phyloP scores from a whole-genome alignment of 2,888 invertebrate genomes.

The Aphidoletes aphidimyza region DNA sequence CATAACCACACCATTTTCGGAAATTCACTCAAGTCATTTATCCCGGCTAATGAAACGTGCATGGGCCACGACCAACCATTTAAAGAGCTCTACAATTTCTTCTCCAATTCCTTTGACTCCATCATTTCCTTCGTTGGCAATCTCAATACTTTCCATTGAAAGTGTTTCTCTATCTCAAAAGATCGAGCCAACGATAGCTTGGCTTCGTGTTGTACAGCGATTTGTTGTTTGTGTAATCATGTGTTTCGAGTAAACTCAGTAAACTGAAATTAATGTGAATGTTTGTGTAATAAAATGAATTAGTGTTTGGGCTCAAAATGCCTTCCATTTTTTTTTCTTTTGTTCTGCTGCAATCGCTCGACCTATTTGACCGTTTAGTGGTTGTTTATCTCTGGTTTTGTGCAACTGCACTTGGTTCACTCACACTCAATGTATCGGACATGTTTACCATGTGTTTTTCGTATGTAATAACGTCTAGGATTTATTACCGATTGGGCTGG shows the following conservation, averaged over 20 bases:
- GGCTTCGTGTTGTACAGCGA: background rate
- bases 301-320: background rate
- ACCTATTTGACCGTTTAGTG: background rate
- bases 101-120: background rate
- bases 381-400: background rate
- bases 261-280: conserved; percentile 14
- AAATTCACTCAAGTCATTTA: conserved; percentile 24
- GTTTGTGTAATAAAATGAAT: conserved; percentile 45
- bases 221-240: background rate
- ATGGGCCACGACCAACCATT: background rate
- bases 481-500: conserved; percentile 34
- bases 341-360: background rate
- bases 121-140: background rate
- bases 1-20: conserved; percentile 3
- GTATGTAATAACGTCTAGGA: background rate
- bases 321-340: too few relatives aligned
- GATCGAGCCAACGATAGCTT: too few relatives aligned
- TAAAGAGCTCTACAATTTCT: background rate
- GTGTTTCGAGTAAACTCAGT: background rate
- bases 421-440: too few relatives aligned
- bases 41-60: conserved; percentile 26
- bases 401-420: background rate
- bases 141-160: too few relatives aligned
- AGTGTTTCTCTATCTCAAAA: too few relatives aligned
- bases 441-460: background rate